Percentiles rank a stretch among this genome's conserved stretches.
Evolutionary conservation across 1,140 invertebrate genomes (phyloP).

Genomic region (Diploscapter pachys): DNA sequence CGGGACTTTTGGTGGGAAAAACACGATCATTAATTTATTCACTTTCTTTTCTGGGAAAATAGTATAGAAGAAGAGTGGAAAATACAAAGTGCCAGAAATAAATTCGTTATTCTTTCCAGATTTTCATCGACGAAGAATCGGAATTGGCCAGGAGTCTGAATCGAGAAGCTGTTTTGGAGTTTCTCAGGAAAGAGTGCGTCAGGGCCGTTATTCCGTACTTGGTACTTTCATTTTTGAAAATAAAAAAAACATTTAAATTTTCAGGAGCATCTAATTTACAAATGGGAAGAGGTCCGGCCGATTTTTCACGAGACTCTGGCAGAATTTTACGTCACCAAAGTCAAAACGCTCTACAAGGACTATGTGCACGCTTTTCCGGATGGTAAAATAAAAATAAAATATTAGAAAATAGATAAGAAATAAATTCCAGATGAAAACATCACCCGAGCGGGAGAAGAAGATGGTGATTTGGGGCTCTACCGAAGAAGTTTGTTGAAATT

Average conservation of each 20-base stretch:
- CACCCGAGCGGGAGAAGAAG: conserved; percentile 32
- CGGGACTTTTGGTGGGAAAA: conserved; percentile 9
- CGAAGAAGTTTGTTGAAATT: conserved; percentile 20
- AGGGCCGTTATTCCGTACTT: conserved; percentile 27
- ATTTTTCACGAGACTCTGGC: conserved; percentile 30
- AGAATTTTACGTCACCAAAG: conserved; percentile 22
- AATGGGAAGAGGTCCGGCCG: conserved; percentile 25
- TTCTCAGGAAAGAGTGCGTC: conserved; percentile 17
- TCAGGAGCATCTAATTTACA: conserved; percentile 32
- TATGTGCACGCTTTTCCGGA: conserved; percentile 34
- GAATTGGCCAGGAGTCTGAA: conserved; percentile 27
- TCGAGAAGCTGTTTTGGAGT: conserved; percentile 26
- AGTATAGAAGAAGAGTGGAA: too few species aligned
- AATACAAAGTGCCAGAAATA: too few species aligned
- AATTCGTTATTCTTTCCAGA: conserved; percentile 14
- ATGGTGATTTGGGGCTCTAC: conserved; percentile 28
- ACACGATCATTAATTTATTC: neutral
- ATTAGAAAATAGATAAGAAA: neutral
- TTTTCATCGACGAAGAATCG: conserved; percentile 30
- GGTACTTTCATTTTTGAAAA: neutral
- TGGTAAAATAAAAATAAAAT: conserved; percentile 12
- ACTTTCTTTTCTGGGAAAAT: too few species aligned
- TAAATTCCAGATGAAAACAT: conserved; percentile 28
- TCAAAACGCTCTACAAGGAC: conserved; percentile 22
- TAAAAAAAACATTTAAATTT: neutral